Conservation (phyloP, 2,888 invertebrate genomes). For the Poecilobothrus nobilitatus region DNA sequence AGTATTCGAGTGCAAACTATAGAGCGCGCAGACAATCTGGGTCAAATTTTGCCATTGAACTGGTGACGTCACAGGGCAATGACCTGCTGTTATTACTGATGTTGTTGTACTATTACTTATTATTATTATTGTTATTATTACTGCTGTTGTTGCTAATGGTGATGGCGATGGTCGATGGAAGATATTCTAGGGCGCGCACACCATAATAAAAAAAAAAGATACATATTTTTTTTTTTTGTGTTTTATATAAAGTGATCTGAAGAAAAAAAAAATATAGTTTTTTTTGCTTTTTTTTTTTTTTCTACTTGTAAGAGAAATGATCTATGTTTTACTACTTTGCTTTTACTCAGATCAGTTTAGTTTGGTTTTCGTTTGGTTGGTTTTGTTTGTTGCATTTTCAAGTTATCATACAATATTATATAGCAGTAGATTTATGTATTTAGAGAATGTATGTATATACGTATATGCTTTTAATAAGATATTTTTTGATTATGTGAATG, state of each 20-base stretch:
- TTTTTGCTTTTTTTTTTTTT: not conserved
- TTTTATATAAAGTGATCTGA: not conserved
- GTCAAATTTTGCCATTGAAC: conserved; percentile 47
- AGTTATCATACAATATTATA: not conserved
- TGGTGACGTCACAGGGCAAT: conserved; percentile 45
- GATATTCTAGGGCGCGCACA: conserved; percentile 4
- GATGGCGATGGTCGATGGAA: not conserved
- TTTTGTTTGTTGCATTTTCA: not conserved
- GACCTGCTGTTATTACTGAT: conserved; percentile 26
- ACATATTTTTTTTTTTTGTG: not conserved
- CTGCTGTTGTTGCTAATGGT: too few species aligned
- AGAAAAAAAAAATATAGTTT: not conserved
- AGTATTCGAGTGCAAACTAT: conserved; percentile 23
- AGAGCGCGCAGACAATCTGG: conserved; percentile 44
- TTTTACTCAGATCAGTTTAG: too few species aligned
- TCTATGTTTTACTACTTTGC: not conserved
- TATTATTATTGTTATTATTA: too few species aligned
- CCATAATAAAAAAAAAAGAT: not conserved
- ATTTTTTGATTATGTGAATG: too few species aligned
- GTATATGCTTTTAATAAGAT: too few species aligned
- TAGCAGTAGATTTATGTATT: too few species aligned
- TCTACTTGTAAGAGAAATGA: not conserved
- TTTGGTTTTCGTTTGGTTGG: too few species aligned
- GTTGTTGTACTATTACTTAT: not conserved
- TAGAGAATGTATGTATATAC: too few species aligned